Conservation (phyloP, 2,888 invertebrate genomes). For the Girardia tigrina region DNA sequence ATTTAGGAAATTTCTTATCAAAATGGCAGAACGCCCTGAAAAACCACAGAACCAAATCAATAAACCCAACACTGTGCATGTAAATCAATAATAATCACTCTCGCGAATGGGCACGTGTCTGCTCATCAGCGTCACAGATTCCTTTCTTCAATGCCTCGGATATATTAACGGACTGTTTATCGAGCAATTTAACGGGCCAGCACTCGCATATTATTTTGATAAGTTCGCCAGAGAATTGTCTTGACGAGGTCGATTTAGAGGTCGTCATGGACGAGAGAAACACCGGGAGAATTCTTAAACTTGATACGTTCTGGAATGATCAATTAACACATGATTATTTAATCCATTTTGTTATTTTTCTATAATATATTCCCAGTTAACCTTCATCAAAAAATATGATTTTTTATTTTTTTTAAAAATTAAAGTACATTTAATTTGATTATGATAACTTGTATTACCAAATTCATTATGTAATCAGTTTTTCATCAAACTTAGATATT, state of each 20-base stretch:
- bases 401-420: too few relatives aligned
- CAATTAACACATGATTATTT: too few relatives aligned
- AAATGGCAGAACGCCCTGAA: slow-evolving; percentile 21
- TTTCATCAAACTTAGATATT: too few relatives aligned
- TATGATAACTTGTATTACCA: too few relatives aligned
- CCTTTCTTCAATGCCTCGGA: slow-evolving; percentile 67
- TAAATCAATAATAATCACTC: slow-evolving; percentile 56
- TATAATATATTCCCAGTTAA: too few relatives aligned
- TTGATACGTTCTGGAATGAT: slow-evolving; percentile 58
- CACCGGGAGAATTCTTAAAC: slow-evolving; percentile 66
- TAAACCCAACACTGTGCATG: not conserved
- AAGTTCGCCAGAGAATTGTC: slow-evolving; percentile 59
- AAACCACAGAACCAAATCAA: not conserved
- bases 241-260: not conserved
- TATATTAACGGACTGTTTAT: slow-evolving; percentile 64
- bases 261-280: slow-evolving; percentile 50
- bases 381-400: too few relatives aligned
- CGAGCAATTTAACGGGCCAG: slow-evolving; percentile 72
- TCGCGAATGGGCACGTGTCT: slow-evolving; percentile 67
- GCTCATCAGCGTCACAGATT: slow-evolving; percentile 79
- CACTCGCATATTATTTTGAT: slow-evolving; percentile 66
- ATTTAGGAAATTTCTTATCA: slow-evolving; percentile 16
- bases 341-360: too few relatives aligned
- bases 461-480: too few relatives aligned
- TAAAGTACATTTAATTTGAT: too few relatives aligned